Percentiles rank a stretch among this genome's conserved stretches.
Evolutionary conservation across 2,888 invertebrate species (phyloP).

Genomic region (Chelonus formosanus): DNA sequence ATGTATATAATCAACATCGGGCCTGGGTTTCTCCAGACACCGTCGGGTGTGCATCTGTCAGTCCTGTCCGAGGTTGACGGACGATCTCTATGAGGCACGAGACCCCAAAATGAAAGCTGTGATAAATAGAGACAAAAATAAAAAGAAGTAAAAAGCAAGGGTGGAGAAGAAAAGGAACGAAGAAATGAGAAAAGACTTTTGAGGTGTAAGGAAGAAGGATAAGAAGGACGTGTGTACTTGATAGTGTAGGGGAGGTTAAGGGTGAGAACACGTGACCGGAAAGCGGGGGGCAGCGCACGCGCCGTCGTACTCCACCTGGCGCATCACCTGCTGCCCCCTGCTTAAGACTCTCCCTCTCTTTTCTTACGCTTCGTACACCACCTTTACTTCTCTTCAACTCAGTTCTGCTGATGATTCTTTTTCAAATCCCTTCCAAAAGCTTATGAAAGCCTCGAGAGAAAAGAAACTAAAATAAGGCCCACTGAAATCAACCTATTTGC

Average conservation of each 20-base stretch:
- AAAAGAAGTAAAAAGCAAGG: slow-evolving; percentile 15
- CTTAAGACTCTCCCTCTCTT: slow-evolving; percentile 49
- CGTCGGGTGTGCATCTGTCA: slow-evolving; percentile 40
- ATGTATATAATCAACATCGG: slow-evolving; percentile 43
- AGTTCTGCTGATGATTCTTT: not conserved
- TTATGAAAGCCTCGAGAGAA: too few relatives aligned
- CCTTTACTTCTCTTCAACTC: slow-evolving; percentile 25
- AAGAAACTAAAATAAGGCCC: too few relatives aligned
- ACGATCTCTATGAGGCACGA: slow-evolving; percentile 33
- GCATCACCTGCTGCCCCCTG: slow-evolving; percentile 64
- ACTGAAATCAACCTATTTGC: too few relatives aligned
- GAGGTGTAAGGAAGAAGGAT: slow-evolving; percentile 36
- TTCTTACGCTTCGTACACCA: slow-evolving; percentile 40
- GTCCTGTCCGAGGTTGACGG: slow-evolving; percentile 38
- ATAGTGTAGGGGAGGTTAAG: slow-evolving; percentile 41
- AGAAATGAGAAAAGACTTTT: slow-evolving; percentile 30
- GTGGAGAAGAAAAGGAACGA: slow-evolving; percentile 15
- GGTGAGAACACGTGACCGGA: slow-evolving; percentile 57
- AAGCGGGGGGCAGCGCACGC: slow-evolving; percentile 55
- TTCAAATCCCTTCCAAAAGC: too few relatives aligned
- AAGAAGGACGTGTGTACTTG: slow-evolving; percentile 36
- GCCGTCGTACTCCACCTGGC: slow-evolving; percentile 61
- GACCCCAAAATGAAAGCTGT: slow-evolving; percentile 31
- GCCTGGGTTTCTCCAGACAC: slow-evolving; percentile 30
- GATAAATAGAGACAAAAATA: slow-evolving; percentile 16